Conservation (phyloP, 2,113 vertebrate genomes). For the Mandrillus leucophaeus region DNA sequence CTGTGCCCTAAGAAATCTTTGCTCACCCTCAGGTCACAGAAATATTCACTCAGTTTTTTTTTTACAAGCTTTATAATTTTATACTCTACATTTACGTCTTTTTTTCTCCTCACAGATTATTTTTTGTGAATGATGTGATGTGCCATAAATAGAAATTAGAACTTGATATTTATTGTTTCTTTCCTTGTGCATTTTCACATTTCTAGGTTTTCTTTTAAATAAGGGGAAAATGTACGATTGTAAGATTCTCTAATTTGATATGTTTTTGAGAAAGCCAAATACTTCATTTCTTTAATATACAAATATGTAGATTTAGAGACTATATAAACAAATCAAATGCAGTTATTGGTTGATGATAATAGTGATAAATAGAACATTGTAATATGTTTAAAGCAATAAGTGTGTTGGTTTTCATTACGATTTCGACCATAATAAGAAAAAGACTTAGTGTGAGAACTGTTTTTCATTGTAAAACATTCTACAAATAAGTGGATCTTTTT, state of each 20-base stretch:
- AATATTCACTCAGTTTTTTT: neutral
- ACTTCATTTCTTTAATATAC: slow-evolving; percentile 8
- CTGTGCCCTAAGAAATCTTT: slow-evolving; percentile 21
- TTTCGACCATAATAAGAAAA: neutral
- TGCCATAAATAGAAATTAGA: neutral
- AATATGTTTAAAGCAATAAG: slow-evolving; percentile 29
- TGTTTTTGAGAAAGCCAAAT: neutral
- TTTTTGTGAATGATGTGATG: neutral
- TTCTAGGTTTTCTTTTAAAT: slow-evolving; percentile 8
- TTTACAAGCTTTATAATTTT: neutral
- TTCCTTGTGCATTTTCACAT: neutral
- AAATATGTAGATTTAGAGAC: slow-evolving; percentile 26
- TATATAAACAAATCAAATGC: slow-evolving; percentile 33
- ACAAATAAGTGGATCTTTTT: slow-evolving; percentile 55
- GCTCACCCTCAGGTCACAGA: neutral
- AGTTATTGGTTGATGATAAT: slow-evolving; percentile 9
- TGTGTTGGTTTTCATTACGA: neutral
- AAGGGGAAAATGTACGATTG: neutral
- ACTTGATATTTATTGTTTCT: slow-evolving; percentile 22
- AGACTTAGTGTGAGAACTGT: neutral
- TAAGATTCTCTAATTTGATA: slow-evolving; percentile 16
- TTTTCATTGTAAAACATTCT: slow-evolving; percentile 40
- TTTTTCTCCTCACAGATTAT: slow-evolving; percentile 22
- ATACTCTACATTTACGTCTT: neutral
- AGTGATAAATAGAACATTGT: slow-evolving; percentile 42